These are phyloP conservation scores for Deroplatys truncata DNA, from an alignment of 2,888 invertebrate species.

Conservation along the genomic window DNA sequence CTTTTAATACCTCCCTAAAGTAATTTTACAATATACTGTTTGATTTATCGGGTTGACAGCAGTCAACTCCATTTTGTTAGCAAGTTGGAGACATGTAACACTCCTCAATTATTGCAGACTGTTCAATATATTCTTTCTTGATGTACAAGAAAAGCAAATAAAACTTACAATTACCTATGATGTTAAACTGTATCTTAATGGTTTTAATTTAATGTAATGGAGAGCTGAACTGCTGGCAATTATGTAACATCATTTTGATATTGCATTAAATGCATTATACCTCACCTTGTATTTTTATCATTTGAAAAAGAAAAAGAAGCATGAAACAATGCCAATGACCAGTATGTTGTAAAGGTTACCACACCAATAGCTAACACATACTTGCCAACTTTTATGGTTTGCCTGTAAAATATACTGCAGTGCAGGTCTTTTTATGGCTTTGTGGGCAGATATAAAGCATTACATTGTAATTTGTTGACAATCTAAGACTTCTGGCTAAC, in stretches of 20 bases:
- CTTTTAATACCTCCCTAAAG: background rate
- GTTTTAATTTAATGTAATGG: background rate
- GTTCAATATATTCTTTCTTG: background rate
- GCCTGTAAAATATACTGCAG: too few species aligned
- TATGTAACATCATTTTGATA: background rate
- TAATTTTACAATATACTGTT: background rate
- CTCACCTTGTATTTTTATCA: background rate
- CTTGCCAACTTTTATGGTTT: too few species aligned
- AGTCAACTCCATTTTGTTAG: background rate
- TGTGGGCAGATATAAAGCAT: too few species aligned
- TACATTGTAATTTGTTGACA: too few species aligned
- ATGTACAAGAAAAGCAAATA: background rate
- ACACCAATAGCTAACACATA: too few species aligned
- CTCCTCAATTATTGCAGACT: background rate
- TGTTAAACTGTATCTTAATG: background rate
- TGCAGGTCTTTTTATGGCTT: too few species aligned
- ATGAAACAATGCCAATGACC: too few species aligned
- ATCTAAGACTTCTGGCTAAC: too few species aligned
- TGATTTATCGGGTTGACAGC: background rate
- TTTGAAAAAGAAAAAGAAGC: too few species aligned
- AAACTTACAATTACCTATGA: background rate
- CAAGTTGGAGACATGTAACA: background rate
- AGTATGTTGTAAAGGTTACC: too few species aligned
- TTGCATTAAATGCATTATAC: background rate
- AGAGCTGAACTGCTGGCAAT: background rate